Evolutionary conservation across 2,888 invertebrate species (phyloP), one percentile per base, ranked within the genome.

Genomic region (Chirona hameri): DNA sequence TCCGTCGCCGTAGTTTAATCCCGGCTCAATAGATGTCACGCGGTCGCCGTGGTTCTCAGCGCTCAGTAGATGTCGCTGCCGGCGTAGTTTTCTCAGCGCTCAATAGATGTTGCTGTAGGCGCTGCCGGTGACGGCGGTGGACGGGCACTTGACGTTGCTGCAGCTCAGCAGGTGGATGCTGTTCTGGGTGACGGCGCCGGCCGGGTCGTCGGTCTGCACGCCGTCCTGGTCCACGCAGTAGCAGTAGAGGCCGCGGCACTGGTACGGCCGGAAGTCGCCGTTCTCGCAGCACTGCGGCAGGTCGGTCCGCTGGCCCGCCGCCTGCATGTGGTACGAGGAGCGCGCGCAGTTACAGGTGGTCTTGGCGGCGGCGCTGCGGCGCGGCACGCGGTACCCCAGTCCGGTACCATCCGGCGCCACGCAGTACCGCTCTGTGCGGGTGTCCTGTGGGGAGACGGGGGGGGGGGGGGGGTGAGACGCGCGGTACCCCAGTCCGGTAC

Each of bases 231-330:
- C 76, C 1, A 76, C 76, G 24, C 76, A 76, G 76, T 76, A 76
- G 76, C 76, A 76, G 76, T 46, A 76, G 39, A 76, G 76, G 46
- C 76, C 76, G 76, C 46, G 76, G 24, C 76, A 76, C 76, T 76
- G 76, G 24, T 24, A 76, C 46, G 76, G 46, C 39, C 76, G 76
- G 76, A 76, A 76, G 46, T 39, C 76, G 76, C 76, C 76, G 76
- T 76, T 76, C 1, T 21, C 10, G 46, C 76, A 76, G 76, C 76
- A 76, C 46, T 76, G 76, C 76, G 76, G 76, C 76, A 76, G 76
- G 76, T 76, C 76, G 24, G 76, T 76, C 24, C 39, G 18, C 76
- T 76, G 76, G 46, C 46, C 76, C 21, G 76, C 76, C 24, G 46
- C 7, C 76, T 27, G 7, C 76, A 76, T 76, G 46, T 76, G 76